These are phyloP conservation scores for Conus ventricosus DNA, from an alignment of 1,140 invertebrate species.

Conservation along the genomic window DNA sequence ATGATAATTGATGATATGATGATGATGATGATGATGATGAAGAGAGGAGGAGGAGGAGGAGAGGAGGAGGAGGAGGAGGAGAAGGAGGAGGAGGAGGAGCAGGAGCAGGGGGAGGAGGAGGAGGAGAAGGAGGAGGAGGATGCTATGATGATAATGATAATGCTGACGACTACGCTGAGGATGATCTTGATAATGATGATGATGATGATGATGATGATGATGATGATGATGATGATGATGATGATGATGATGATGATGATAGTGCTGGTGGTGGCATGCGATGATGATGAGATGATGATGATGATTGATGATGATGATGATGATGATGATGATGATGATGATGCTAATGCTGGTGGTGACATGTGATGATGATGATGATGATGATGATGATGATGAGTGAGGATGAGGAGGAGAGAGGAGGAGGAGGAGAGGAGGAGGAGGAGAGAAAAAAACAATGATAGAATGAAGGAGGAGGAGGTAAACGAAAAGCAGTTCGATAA, in stretches of 20 bases:
- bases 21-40: no score
- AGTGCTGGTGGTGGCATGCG: background rate
- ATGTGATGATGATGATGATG: slow-evolving; percentile 1
- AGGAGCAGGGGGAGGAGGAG: background rate
- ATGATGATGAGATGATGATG: background rate
- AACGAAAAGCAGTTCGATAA: background rate
- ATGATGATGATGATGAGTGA: background rate
- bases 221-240: no score
- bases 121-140: no score
- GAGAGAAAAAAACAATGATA: no score
- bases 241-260: no score
- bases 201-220: no score
- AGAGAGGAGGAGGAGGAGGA: background rate
- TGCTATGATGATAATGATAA: no score
- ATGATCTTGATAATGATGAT: no score
- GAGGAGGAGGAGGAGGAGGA: no score
- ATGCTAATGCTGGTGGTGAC: background rate
- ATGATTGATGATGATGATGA: slow-evolving; percentile 5
- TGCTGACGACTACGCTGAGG: no score
- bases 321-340: background rate
- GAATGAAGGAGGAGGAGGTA: slow-evolving; percentile 13
- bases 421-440: no score
- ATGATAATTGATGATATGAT: background rate
- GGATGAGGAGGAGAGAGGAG: background rate
- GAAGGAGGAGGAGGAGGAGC: background rate